phyloP scores from a whole-genome alignment of 2,113 vertebrate species.

The Oreocharis arfaki region DNA sequence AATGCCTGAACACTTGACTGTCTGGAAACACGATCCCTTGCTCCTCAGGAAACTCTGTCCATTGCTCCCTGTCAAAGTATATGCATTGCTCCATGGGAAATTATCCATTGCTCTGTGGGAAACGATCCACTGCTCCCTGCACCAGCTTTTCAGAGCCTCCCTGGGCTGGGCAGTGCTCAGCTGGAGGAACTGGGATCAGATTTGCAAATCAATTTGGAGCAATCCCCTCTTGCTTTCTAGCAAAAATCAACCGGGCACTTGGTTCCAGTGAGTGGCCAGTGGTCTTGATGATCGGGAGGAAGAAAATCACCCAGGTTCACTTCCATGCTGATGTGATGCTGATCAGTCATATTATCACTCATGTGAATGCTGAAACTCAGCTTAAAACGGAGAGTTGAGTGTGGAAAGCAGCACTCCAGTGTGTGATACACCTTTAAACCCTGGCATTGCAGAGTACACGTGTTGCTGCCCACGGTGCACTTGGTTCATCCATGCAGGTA shows the following conservation, averaged over 20 bases:
- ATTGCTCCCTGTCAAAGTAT: neutral
- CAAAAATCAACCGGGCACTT: accelerated
- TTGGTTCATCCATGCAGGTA: neutral
- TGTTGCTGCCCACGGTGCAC: neutral
- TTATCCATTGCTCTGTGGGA: neutral
- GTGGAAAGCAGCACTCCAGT: neutral
- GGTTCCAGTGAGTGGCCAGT: neutral
- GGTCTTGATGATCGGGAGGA: accelerated
- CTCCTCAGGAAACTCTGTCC: neutral
- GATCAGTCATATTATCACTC: neutral
- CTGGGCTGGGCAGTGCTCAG: neutral
- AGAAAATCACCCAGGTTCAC: neutral
- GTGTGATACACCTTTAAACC: neutral
- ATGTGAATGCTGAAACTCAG: neutral
- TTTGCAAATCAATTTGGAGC: neutral
- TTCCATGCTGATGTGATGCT: neutral
- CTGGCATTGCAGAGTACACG: neutral
- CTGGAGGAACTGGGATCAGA: neutral
- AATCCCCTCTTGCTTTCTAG: neutral
- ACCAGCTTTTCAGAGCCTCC: neutral
- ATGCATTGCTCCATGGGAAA: neutral
- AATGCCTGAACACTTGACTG: accelerated
- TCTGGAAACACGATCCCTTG: neutral
- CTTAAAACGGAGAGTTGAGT: neutral
- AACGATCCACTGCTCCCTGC: neutral